A percentile compares a stretch with the other conserved stretches of the same genome.
Evolutionary conservation across 2,113 vertebrate genomes (phyloP).

Genomic region (Leptodactylus fuscus): DNA sequence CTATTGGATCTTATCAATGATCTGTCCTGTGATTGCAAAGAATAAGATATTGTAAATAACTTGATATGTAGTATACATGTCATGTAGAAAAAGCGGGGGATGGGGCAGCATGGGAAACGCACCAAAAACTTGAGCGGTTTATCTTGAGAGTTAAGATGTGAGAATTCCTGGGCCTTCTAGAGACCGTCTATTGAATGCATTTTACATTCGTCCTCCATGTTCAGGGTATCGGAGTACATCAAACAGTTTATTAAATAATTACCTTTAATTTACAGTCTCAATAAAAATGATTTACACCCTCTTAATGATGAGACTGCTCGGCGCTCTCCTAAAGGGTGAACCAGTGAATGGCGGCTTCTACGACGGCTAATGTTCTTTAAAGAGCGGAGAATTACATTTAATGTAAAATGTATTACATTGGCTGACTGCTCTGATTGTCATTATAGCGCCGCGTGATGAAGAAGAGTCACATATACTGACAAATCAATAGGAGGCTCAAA

Average conservation of each 20-base stretch:
- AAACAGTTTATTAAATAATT: conserved; percentile 49
- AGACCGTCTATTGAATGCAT: background rate
- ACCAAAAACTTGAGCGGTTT: no score
- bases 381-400: conserved; percentile 43
- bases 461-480: background rate
- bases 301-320: conserved; percentile 33
- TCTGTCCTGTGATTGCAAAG: no score
- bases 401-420: conserved; percentile 34
- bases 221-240: conserved; percentile 6
- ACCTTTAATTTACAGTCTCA: conserved; percentile 44
- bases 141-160: no score
- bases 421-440: conserved; percentile 27
- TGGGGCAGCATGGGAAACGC: no score
- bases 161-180: background rate
- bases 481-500: conserved; percentile 43
- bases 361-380: conserved; percentile 27
- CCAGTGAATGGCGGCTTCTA: background rate
- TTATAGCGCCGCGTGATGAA: conserved; percentile 4
- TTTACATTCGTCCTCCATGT: background rate
- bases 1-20: no score
- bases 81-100: no score
- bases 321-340: conserved; percentile 30
- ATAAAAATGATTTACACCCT: conserved; percentile 48
- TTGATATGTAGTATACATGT: no score
- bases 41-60: no score